Evolutionary conservation across 2,797 vertebrate species (phyloP).

Genomic region (Simalia tracyae): DNA sequence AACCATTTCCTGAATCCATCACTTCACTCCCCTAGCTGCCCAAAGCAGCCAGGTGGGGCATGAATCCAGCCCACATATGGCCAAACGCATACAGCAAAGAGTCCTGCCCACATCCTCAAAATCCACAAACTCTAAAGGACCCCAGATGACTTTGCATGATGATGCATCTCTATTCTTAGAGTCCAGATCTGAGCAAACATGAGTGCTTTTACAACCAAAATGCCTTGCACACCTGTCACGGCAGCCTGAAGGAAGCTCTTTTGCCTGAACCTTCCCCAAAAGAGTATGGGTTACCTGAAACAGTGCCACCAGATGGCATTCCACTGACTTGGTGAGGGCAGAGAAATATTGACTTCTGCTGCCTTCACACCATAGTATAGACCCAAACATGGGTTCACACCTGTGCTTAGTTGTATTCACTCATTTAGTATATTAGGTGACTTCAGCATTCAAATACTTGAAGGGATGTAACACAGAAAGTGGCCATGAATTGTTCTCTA

Average conservation of each 20-base stretch:
- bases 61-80: no score
- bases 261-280: background rate
- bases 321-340: background rate
- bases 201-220: background rate
- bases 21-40: no score
- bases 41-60: no score
- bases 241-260: background rate
- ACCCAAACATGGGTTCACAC: background rate
- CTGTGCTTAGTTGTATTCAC: background rate
- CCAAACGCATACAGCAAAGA: no score
- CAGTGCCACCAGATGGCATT: background rate
- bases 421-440: background rate
- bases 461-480: background rate
- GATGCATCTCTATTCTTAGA: no score
- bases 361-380: background rate
- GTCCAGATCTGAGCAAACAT: background rate
- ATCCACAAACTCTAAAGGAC: no score
- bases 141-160: no score
- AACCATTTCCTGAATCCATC: no score
- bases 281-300: background rate
- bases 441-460: background rate
- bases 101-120: no score
- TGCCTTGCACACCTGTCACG: background rate
- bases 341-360: background rate
- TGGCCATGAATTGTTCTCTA: background rate